These are phyloP conservation scores for Neotragus moschatus DNA, from an alignment of 2,113 vertebrate genomes.

Conservation along the genomic window DNA sequence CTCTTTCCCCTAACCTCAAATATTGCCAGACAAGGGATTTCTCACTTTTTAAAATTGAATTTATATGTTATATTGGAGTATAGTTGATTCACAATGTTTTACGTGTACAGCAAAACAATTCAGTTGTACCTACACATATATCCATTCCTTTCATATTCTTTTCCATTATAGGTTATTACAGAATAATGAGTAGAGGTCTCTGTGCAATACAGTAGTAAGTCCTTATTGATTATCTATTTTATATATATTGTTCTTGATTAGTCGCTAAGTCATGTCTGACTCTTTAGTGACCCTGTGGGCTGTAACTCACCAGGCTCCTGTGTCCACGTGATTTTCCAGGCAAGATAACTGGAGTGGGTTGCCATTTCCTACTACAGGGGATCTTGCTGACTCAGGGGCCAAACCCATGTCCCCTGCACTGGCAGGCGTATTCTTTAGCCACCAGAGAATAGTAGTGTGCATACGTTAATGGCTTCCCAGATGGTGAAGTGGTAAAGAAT, in stretches of 20 bases:
- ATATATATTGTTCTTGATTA: neutral
- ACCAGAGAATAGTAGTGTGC: neutral
- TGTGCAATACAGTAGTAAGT: neutral
- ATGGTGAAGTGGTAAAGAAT: neutral
- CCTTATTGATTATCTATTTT: neutral
- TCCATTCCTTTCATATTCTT: neutral
- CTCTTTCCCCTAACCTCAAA: neutral
- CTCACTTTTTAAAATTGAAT: neutral
- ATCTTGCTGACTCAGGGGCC: neutral
- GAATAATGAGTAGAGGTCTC: neutral
- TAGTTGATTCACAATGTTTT: neutral
- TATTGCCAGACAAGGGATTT: neutral
- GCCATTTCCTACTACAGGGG: neutral
- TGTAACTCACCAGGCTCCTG: neutral
- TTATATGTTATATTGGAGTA: neutral
- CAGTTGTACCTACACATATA: neutral
- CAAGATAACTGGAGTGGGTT: neutral
- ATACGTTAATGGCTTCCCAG: accelerated
- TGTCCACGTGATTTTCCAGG: neutral
- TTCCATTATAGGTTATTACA: neutral
- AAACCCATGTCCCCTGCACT: neutral
- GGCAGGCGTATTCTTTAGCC: accelerated
- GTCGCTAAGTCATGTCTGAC: neutral
- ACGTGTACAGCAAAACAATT: neutral
- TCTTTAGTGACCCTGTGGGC: neutral